phyloP scores from a whole-genome alignment of 1,140 invertebrate species.

The Lepidurus packardi region DNA sequence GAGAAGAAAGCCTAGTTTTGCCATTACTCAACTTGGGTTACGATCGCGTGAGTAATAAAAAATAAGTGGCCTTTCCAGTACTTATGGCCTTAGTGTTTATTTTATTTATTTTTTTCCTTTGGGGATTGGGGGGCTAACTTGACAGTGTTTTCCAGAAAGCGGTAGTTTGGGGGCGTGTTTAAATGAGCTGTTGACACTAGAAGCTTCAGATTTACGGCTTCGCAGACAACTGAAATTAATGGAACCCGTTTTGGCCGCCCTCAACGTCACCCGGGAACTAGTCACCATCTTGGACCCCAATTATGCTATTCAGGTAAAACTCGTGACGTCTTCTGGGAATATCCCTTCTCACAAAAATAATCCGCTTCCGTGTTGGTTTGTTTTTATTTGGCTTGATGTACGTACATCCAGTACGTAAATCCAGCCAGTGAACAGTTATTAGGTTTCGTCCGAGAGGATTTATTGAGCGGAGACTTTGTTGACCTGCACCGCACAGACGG shows the following conservation, averaged over 20 bases:
- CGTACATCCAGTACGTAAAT: constrained; percentile 65
- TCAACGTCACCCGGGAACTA: constrained; percentile 72
- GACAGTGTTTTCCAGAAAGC: constrained; percentile 65
- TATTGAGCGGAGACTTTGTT: constrained; percentile 63
- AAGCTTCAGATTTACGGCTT: constrained; percentile 58
- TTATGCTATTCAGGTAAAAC: constrained; percentile 69
- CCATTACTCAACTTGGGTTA: constrained; percentile 33
- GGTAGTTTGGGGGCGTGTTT: constrained; percentile 59
- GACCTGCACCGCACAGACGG: constrained; percentile 46
- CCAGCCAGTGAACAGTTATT: constrained; percentile 67
- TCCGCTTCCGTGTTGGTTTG: background rate
- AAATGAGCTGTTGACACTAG: constrained; percentile 65
- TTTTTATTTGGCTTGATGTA: constrained; percentile 28
- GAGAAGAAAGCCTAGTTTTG: constrained; percentile 30
- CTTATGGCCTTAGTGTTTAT: background rate
- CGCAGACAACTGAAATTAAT: constrained; percentile 53
- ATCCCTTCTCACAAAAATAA: constrained; percentile 31
- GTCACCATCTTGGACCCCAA: constrained; percentile 80
- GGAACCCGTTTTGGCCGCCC: constrained; percentile 72
- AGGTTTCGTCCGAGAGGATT: constrained; percentile 66
- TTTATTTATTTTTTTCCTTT: background rate
- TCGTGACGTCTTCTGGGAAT: constrained; percentile 28
- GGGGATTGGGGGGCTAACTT: constrained; percentile 35
- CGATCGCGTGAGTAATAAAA: constrained; percentile 31
- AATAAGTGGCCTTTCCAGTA: background rate